Evolutionary conservation across 2,888 invertebrate genomes (phyloP).

Genomic region (Pristionchus arcanus): DNA sequence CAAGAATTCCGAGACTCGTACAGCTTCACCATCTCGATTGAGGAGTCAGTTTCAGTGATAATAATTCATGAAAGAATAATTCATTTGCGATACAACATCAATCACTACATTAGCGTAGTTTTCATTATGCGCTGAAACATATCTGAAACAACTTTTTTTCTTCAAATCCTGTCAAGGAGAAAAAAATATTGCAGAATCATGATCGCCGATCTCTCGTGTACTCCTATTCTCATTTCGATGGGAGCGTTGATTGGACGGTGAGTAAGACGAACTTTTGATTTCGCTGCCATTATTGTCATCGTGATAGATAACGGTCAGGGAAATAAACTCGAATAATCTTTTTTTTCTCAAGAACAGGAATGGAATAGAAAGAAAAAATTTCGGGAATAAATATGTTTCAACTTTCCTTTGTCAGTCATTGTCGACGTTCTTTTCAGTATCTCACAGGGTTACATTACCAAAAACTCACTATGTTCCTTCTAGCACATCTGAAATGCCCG

Average conservation of each 20-base stretch:
- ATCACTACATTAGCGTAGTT: neutral
- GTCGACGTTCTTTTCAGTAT: no score
- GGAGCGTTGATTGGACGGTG: slow-evolving; percentile 82
- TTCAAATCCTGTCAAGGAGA: no score
- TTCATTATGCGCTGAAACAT: neutral
- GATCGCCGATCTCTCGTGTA: slow-evolving; percentile 81
- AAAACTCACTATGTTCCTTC: neutral
- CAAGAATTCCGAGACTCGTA: slow-evolving; percentile 71
- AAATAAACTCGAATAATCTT: no score
- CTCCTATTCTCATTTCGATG: slow-evolving; percentile 82
- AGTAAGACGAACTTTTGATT: neutral
- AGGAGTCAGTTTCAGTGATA: slow-evolving; percentile 64
- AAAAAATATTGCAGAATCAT: slow-evolving; percentile 78
- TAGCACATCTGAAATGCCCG: neutral
- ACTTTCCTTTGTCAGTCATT: no score
- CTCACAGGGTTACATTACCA: no score
- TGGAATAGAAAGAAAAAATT: no score
- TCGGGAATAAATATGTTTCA: no score
- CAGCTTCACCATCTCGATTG: slow-evolving; percentile 73
- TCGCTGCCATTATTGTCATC: no score
- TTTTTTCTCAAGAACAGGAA: neutral
- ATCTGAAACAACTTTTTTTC: neutral
- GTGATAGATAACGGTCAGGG: no score
- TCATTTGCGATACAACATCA: no score
- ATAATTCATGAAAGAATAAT: no score